Evolutionary conservation across 2,888 invertebrate genomes (phyloP), one percentile per base, ranked within the genome.

Genomic region (Drosophila affinis): DNA sequence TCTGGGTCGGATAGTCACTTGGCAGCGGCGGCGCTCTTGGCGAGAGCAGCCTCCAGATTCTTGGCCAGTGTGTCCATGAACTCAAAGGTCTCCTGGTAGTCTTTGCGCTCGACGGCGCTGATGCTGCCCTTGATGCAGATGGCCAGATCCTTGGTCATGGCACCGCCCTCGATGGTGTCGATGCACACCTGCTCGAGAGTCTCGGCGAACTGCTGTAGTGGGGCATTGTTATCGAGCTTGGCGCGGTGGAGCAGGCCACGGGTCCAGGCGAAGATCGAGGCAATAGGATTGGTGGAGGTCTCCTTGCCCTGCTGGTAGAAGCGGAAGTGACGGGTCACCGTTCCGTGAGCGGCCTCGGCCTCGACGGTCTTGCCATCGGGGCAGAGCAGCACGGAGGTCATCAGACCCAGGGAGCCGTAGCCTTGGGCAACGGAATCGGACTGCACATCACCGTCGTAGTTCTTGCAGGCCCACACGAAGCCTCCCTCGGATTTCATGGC

Each of bases 381-480:
- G 90, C 98, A 98, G 62, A 99, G 92, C 48, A 99, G 93, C 1
- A 99, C 99, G 14, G 98, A 98, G 0, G 99, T 99, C 99, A 99
- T 99, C 81, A 99, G 94, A 79, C 99, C 99, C 67, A 99, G 93
- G 1, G 98, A 99, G 14, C 99, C 97, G 85, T 96, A 97, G 39
- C 98, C 99, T 93, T 99, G 99, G 69, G 99, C 99, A 32, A 99
- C 97, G 0, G 98, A 97, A 92, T 99, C 99, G 0, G 98, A 98
- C 92, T 99, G 99, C 0, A 99, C 99, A 93, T 99, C 99, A 48
- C 99, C 99, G 90, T 99, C 99, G 91, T 99, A 99, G 92, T 99
- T 99, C 92, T 99, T 99, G 93, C 99, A 99, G 9, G 99, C 98
- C 99, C 99, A 99, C 0, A 99, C 98, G 92, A 99, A 99, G 48